Base-by-base conservation (phyloP, 2,113 vertebrate species). In the Xyliphius kryptos region DNA sequence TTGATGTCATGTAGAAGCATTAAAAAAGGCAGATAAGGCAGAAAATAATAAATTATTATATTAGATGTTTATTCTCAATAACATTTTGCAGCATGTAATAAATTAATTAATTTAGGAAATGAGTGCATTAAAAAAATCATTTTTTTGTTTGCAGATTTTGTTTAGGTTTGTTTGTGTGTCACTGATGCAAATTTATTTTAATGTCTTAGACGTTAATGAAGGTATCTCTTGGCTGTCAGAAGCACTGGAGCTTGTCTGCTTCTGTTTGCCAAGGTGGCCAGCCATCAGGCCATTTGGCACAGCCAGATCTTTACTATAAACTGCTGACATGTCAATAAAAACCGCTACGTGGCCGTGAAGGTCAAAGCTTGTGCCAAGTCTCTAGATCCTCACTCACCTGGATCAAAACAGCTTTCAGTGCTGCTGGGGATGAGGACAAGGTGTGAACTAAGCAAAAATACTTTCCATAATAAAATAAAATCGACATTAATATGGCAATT, bases 161-260 rank as follows among this genome's bases (percentile, higher is more conserved):
- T 38, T 54, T 56, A 32, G 43, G 50, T 66, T 52, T 48, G 17
- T 47, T 22, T 56, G 10, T 14, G 10, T 46, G 36, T 41, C 51
- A 6, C 13, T 41, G 10, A 47, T 41, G 2, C 43, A 43, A 37
- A 69, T 70, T 76, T 38, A 63, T 63, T 62, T 60, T 69, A 46
- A 20, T 15, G 22, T 47, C 65, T 67, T 70, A 13, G 53, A 69
- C 52, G 14, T 74, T 77, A 74, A 72, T 67, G 56, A 71, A 77
- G 72, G 75, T 66, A 63, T 75, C 81, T 87, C 89, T 86, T 83
- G 78, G 73, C 87, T 88, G 83, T 76, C 81, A 70, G 78, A 79
- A 52, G 40, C 75, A 68, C 66, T 82, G 78, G 78, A 82, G 63
- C 32, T 56, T 83, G 83, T 86, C 85, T 83, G 86, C 83, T 74